phyloP scores from a whole-genome alignment of 2,888 invertebrate species.

The Drosophila monieri region DNA sequence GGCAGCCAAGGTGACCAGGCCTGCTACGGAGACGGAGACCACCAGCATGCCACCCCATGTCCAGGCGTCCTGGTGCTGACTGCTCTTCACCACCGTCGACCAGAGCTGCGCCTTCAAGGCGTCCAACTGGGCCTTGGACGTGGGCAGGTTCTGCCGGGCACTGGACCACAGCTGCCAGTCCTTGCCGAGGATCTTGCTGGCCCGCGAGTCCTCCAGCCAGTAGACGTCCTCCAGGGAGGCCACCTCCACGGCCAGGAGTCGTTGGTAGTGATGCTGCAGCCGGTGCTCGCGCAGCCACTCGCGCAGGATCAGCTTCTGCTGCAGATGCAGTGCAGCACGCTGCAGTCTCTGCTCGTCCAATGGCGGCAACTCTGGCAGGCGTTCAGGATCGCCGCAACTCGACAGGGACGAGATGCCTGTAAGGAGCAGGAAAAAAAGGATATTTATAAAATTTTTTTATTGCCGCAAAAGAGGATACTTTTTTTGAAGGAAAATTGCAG shows the following conservation, averaged over 20 bases:
- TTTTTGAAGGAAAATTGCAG: background rate
- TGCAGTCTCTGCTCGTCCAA: slow-evolving; percentile 93
- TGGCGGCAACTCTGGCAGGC: slow-evolving; percentile 91
- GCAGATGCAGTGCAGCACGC: slow-evolving; percentile 91
- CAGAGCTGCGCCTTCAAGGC: slow-evolving; percentile 92
- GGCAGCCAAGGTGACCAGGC: slow-evolving; percentile 94
- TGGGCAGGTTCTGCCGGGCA: slow-evolving; percentile 92
- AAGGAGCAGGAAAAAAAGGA: slow-evolving; percentile 9
- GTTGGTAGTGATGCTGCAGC: slow-evolving; percentile 89
- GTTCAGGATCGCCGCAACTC: slow-evolving; percentile 90
- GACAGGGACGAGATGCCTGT: slow-evolving; percentile 93
- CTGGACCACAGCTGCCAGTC: slow-evolving; percentile 92
- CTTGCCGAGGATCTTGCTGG: slow-evolving; percentile 90
- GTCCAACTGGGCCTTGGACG: slow-evolving; percentile 91
- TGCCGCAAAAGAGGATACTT: background rate
- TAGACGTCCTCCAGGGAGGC: slow-evolving; percentile 95
- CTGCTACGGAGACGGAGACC: slow-evolving; percentile 94
- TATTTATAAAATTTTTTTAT: background rate
- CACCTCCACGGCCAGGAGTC: slow-evolving; percentile 91
- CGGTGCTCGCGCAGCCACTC: slow-evolving; percentile 92
- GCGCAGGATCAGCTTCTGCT: slow-evolving; percentile 92
- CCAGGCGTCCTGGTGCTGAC: slow-evolving; percentile 95
- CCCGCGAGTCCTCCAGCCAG: slow-evolving; percentile 93
- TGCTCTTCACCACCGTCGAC: slow-evolving; percentile 93
- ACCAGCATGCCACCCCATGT: slow-evolving; percentile 97